Conservation (phyloP, 2,888 invertebrate genomes). For the Galerucella pusilla region DNA sequence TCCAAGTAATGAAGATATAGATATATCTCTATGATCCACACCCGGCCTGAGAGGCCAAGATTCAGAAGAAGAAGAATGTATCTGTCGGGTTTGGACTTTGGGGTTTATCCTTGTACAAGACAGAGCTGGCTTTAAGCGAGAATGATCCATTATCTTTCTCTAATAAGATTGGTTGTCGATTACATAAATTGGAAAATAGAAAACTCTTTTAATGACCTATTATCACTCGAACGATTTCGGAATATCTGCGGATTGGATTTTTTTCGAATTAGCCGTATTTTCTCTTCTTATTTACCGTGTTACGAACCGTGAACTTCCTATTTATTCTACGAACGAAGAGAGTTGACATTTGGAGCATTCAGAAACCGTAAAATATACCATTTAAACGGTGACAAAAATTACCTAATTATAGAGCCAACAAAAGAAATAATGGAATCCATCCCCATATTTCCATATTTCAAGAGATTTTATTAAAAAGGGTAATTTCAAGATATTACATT, state of each 20-base stretch:
- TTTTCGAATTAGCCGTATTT: not conserved
- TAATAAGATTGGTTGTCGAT: slow-evolving; percentile 28
- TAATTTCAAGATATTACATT: too few relatives aligned
- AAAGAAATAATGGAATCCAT: not conserved
- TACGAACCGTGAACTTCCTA: not conserved
- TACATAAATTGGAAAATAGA: slow-evolving; percentile 31
- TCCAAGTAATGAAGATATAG: too few relatives aligned
- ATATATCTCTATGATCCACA: too few relatives aligned
- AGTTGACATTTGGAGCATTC: not conserved
- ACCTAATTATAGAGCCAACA: too few relatives aligned
- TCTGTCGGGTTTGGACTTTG: too few relatives aligned
- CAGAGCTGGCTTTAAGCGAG: not conserved
- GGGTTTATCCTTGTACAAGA: not conserved
- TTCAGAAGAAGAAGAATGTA: not conserved
- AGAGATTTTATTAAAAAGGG: too few relatives aligned
- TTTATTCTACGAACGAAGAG: too few relatives aligned
- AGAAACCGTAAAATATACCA: not conserved
- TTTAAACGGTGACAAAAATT: too few relatives aligned
- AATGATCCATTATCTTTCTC: slow-evolving; percentile 27
- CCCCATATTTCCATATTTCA: not conserved
- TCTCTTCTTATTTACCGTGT: not conserved
- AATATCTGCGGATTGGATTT: slow-evolving; percentile 23
- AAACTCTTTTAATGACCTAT: slow-evolving; percentile 29
- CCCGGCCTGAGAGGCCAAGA: too few relatives aligned
- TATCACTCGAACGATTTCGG: slow-evolving; percentile 19